A percentile compares a stretch with the other conserved stretches of the same genome.
Conservation (phyloP, 2,113 vertebrate species). For the Bucco capensis region DNA sequence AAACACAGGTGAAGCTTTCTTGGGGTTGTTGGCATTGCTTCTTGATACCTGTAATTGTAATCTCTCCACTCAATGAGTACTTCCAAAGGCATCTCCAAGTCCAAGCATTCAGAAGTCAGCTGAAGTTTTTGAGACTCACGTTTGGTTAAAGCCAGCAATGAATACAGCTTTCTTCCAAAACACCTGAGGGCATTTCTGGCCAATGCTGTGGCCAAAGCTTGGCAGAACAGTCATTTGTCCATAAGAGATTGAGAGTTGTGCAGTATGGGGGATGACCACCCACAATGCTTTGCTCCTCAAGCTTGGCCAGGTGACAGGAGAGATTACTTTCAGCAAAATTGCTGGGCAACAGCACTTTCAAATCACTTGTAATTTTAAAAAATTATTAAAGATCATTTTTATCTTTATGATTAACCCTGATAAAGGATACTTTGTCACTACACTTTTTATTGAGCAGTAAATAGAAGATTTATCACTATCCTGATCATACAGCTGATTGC, state of each 20-base stretch:
- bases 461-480: not conserved
- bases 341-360: not conserved
- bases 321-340: not conserved
- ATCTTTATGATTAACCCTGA: not conserved
- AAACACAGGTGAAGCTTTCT: not conserved
- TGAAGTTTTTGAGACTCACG: not conserved
- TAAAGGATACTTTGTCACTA: not conserved
- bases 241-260: not conserved
- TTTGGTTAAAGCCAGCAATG: not conserved
- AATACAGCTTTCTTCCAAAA: not conserved
- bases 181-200: not conserved
- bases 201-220: not conserved
- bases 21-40: not conserved
- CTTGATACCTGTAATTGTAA: not conserved
- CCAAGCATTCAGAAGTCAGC: not conserved
- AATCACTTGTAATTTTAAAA: not conserved
- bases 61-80: not conserved
- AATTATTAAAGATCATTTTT: not conserved
- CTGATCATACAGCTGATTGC: not conserved
- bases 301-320: not conserved
- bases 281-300: not conserved
- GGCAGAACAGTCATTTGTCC: not conserved
- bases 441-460: not conserved
- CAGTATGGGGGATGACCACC: fast-evolving
- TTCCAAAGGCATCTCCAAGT: not conserved